These are phyloP conservation scores for Phallusia fumigata DNA, from an alignment of 23 tunicate species.

Conservation along the genomic window DNA sequence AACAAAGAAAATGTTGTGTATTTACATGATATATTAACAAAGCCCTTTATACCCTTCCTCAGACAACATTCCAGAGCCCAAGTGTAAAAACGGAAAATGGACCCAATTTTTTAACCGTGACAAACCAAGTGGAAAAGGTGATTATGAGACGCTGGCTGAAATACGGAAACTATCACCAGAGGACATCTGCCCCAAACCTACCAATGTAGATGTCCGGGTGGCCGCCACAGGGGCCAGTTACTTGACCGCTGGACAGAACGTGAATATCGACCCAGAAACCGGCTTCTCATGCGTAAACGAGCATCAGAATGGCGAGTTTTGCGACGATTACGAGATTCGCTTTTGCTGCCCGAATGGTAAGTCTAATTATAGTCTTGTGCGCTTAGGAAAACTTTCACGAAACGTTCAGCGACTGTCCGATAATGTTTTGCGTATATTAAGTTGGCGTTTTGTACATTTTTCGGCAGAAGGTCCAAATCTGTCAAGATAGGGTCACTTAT, in stretches of 20 bases:
- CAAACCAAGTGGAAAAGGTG: conserved; percentile 16
- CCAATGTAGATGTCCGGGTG: not conserved
- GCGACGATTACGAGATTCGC: not conserved
- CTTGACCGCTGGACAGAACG: not conserved
- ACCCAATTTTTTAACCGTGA: conserved; percentile 20
- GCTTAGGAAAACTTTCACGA: no score
- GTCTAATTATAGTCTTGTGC: no score
- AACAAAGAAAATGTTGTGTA: no score
- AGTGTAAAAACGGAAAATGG: conserved; percentile 7
- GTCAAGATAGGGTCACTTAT: no score
- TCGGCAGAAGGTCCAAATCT: no score
- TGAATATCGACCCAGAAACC: not conserved
- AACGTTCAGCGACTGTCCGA: no score
- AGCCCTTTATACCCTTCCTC: no score
- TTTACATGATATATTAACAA: no score
- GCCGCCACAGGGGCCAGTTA: conserved; percentile 12
- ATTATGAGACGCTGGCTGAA: conserved; percentile 7
- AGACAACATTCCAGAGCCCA: not conserved
- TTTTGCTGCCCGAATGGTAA: not conserved
- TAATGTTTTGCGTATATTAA: no score
- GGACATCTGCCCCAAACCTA: not conserved
- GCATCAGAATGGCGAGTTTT: not conserved
- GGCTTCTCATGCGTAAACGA: conserved; percentile 1
- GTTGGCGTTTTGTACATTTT: no score
- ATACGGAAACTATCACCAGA: not conserved